phyloP scores from a whole-genome alignment of 2,888 invertebrate species.

The Aphidius colemani region DNA sequence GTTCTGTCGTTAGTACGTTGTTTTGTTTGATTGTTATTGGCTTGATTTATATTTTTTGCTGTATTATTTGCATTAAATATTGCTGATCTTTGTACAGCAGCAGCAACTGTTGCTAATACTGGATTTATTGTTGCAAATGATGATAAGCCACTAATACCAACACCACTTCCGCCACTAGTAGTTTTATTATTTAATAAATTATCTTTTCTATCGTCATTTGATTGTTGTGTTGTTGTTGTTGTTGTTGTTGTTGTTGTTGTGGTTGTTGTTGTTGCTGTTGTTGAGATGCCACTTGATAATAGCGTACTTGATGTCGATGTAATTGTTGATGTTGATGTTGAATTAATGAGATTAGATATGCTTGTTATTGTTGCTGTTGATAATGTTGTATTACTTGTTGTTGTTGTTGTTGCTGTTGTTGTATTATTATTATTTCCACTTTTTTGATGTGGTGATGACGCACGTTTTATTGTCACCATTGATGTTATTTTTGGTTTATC shows the following conservation, averaged over 20 bases:
- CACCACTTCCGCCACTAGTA: slow-evolving; percentile 36
- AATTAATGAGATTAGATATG: too few relatives aligned
- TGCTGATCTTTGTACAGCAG: slow-evolving; percentile 55
- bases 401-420: too few relatives aligned
- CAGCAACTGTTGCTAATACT: slow-evolving; percentile 56
- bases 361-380: too few relatives aligned
- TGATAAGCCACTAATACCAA: too few relatives aligned
- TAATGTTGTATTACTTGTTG: too few relatives aligned
- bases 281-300: slow-evolving; percentile 37
- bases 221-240: slow-evolving; percentile 41
- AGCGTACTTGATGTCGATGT: too few relatives aligned
- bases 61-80: slow-evolving; percentile 48
- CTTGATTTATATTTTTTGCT: slow-evolving; percentile 39
- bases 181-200: slow-evolving; percentile 15
- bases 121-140: slow-evolving; percentile 54
- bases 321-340: too few relatives aligned
- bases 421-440: slow-evolving; percentile 10
- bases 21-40: slow-evolving; percentile 51
- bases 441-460: slow-evolving; percentile 47
- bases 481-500: slow-evolving; percentile 58
- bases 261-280: slow-evolving; percentile 42
- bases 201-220: slow-evolving; percentile 25
- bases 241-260: slow-evolving; percentile 43
- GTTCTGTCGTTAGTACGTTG: slow-evolving; percentile 43
- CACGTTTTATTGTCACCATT: slow-evolving; percentile 56